These are phyloP conservation scores for Megaleporinus macrocephalus DNA, from an alignment of 2,113 vertebrate species.

Conservation along the genomic window DNA sequence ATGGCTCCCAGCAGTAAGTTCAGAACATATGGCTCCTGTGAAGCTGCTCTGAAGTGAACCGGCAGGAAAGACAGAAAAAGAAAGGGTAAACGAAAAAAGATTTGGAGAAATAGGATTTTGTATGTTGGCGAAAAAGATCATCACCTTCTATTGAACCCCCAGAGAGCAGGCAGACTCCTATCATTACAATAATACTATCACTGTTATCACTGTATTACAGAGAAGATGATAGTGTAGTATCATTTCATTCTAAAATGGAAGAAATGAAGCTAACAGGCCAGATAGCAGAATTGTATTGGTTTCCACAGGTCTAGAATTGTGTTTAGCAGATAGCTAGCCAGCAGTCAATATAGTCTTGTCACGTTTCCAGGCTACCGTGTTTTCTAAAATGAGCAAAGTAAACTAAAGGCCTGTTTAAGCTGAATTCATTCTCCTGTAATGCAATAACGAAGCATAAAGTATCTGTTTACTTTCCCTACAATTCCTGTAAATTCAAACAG, in stretches of 20 bases:
- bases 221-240: not conserved
- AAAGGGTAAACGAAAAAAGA: not conserved
- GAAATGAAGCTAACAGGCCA: not conserved
- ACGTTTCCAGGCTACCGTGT: not conserved
- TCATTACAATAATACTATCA: not conserved
- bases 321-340: not conserved
- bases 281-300: not conserved
- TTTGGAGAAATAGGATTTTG: not conserved
- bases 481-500: no score
- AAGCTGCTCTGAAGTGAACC: constrained; percentile 55
- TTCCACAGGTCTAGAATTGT: no score
- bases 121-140: not conserved
- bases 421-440: not conserved
- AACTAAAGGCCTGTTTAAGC: not conserved
- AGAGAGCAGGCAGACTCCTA: not conserved
- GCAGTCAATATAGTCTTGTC: not conserved
- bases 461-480: no score
- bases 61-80: constrained; percentile 56
- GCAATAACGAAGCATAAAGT: no score
- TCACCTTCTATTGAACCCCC: not conserved
- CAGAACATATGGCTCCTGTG: constrained; percentile 69
- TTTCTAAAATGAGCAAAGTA: not conserved
- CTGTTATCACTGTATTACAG: not conserved
- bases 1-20: constrained; percentile 68
- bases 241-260: not conserved